Percentiles rank a stretch among this genome's conserved stretches.
phyloP scores from a whole-genome alignment of 2,888 invertebrate species.

The Acronicta alni region DNA sequence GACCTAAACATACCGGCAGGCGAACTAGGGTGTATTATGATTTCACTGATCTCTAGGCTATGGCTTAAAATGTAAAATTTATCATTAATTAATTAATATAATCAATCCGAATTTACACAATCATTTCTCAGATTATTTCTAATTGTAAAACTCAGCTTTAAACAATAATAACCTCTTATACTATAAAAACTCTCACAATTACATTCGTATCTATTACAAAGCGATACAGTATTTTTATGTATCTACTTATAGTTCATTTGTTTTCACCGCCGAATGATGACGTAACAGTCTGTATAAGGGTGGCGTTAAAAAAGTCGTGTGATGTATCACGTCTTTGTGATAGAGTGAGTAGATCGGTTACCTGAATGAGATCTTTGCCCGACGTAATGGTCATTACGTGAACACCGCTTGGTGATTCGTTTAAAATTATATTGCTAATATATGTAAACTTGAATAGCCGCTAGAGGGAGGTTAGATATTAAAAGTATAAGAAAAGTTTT shows the following conservation, averaged over 20 bases:
- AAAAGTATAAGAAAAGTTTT: no score
- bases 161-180: not conserved
- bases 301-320: constrained; percentile 17
- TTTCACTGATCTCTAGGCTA: no score
- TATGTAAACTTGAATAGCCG: no score
- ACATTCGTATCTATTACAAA: constrained; percentile 12
- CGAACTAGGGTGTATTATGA: no score
- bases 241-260: constrained; percentile 4
- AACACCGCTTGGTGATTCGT: no score
- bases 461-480: no score
- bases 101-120: no score
- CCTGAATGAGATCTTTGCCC: constrained; percentile 15
- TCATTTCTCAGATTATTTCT: not conserved
- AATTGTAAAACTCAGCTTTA: not conserved
- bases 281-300: constrained; percentile 30
- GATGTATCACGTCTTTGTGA: constrained; percentile 10
- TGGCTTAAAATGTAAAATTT: no score
- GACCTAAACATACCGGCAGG: no score
- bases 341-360: constrained; percentile 14
- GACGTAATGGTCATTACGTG: no score
- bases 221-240: constrained; percentile 6
- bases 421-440: no score
- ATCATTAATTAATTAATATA: no score
- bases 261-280: constrained; percentile 30
- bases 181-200: not conserved